Base-by-base conservation (phyloP, 2,888 invertebrate species). In the Volucella zonaria region DNA sequence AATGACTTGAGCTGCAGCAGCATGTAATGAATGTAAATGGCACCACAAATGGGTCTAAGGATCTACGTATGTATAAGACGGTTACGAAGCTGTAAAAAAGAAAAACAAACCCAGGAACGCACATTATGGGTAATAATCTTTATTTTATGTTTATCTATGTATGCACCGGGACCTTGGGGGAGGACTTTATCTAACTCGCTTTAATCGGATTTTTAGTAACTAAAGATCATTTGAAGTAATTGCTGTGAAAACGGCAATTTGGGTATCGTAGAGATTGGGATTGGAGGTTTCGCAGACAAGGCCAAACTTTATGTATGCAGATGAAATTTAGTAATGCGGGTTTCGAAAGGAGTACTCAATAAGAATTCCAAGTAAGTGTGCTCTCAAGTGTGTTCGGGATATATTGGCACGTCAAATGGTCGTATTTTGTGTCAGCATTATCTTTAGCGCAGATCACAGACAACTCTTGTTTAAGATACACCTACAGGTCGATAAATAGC, bases 1-100 rank as follows among this genome's bases (percentile, higher is more conserved):
- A 82, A 82, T 79, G 79, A 79, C 82, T 74, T 68, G 38, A 68
- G 82, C 67, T 74, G 82, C 73, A 74, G 82, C 73, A 74, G 74
- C 74, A 11, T 67, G 54, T 78, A 82, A 82, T 82, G 82, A 82
- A 79, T 82, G 79, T 79, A 67, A 74, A 82, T 82, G 82, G 82
- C 31, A 73, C 56, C 74, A 74, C 73, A 76, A 79, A 82, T 68
- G 61, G 77, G 23, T 11, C 54, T 23, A 8, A 45, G 77, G 68
- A 77, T 77, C 68, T 68, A 47, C 52, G 59, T 52, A 68, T 40
- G 59, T 52, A 68, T 40, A 52, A 54, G 51, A 43, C 8, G 18
- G 38, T 38, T 31, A 31, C 31, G 6, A 31, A 31, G 67, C 18
- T 59, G 67, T 59, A 52, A 68, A 52, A 76, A 68, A 31, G 31